Conservation (phyloP, 2,113 vertebrate species). For the Fulica atra region DNA sequence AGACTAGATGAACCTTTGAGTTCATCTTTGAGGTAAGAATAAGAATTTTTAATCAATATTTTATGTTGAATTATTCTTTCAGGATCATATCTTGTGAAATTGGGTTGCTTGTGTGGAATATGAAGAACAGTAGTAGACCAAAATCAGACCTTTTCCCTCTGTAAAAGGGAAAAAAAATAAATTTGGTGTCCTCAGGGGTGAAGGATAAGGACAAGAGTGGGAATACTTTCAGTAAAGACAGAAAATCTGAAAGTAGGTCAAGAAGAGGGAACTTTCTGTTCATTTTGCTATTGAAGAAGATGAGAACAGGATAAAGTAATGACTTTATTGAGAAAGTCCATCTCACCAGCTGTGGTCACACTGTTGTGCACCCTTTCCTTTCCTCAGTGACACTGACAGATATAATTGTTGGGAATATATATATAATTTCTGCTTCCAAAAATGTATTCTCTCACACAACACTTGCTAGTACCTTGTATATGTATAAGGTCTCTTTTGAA, state of each 20-base stretch:
- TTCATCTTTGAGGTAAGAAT: not conserved
- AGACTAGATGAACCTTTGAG: not conserved
- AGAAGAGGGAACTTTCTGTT: not conserved
- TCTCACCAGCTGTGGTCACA: not conserved
- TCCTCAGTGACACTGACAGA: not conserved
- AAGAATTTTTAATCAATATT: not conserved
- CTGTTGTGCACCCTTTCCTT: not conserved
- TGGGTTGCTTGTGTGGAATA: not conserved
- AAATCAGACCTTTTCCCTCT: not conserved
- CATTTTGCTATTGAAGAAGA: not conserved
- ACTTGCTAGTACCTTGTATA: not conserved
- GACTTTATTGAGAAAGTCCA: not conserved
- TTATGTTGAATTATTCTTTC: not conserved
- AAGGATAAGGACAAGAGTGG: not conserved
- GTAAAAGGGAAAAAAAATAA: not conserved
- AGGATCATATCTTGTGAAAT: not conserved
- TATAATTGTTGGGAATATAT: not conserved
- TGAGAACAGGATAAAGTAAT: not conserved
- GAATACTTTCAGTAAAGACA: not conserved
- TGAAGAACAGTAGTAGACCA: not conserved
- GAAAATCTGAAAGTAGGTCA: not conserved
- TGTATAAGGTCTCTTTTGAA: not conserved
- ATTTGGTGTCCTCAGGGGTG: not conserved
- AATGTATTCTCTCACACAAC: not conserved
- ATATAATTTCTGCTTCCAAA: not conserved